phyloP scores from a whole-genome alignment of 2,888 invertebrate species.

The Chrysolina americana region DNA sequence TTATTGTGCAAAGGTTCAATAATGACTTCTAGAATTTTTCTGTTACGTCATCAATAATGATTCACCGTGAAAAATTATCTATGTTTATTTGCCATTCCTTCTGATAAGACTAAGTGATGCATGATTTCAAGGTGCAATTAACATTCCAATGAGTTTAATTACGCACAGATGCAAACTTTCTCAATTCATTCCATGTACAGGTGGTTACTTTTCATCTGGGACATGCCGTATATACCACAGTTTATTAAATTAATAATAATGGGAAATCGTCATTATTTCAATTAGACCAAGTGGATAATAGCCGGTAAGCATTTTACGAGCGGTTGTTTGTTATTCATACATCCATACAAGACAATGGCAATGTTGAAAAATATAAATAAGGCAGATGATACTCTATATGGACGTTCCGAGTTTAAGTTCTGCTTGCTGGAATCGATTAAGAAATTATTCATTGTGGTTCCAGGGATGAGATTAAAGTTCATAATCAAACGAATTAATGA shows the following conservation, averaged over 20 bases:
- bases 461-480: constrained; percentile 5
- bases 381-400: constrained; percentile 32
- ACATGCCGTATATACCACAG: constrained; percentile 4
- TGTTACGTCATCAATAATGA: no score
- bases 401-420: constrained; percentile 7
- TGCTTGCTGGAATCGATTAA: constrained; percentile 4
- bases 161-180: no score
- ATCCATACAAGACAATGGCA: constrained; percentile 43
- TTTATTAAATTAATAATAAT: constrained; percentile 55
- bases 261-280: constrained; percentile 57
- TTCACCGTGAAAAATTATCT: no score
- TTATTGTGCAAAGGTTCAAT: no score
- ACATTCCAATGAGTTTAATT: no score
- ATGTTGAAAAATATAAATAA: constrained; percentile 44
- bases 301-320: constrained; percentile 50
- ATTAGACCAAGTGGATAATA: constrained; percentile 60
- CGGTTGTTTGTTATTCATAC: constrained; percentile 50
- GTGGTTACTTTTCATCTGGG: background rate
- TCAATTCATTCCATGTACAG: background rate
- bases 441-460: background rate
- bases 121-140: no score
- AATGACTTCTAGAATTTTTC: no score
- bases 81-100: no score
- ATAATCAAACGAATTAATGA: background rate
- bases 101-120: no score